These are phyloP conservation scores for Phataginus tetradactyla DNA, from an alignment of 2,797 vertebrate species.

Conservation along the genomic window DNA sequence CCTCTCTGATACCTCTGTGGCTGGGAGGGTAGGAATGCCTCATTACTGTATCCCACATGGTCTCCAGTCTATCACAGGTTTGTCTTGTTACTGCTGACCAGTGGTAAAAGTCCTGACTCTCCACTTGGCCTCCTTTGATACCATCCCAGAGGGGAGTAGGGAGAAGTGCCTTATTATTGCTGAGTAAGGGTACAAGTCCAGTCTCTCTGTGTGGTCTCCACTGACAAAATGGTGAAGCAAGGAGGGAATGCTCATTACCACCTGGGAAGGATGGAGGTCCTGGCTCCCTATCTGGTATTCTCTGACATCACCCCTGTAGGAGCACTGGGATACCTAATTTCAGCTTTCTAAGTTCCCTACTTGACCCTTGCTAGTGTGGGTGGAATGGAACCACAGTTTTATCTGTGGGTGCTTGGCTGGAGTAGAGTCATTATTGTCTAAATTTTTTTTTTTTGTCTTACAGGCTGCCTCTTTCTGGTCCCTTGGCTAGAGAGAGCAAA, in stretches of 20 bases:
- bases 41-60: background rate
- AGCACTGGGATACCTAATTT: background rate
- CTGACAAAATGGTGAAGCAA: background rate
- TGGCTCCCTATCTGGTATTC: background rate
- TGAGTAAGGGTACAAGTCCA: background rate
- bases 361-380: background rate
- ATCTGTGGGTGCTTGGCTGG: background rate
- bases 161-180: background rate
- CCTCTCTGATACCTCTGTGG: too few species aligned
- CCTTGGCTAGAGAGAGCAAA: background rate
- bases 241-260: background rate
- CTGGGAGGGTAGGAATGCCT: background rate
- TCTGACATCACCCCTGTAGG: background rate
- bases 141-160: background rate
- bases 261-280: background rate
- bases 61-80: too few species aligned
- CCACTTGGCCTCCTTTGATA: background rate
- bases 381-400: background rate
- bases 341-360: background rate
- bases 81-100: rapidly evolving
- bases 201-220: background rate
- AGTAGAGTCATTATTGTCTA: background rate
- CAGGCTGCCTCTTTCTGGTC: background rate
- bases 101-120: background rate
- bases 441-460: background rate